Percentiles rank a stretch among this genome's conserved stretches.
Conservation (phyloP, 2,113 vertebrate species). For the Noturus placidus region DNA sequence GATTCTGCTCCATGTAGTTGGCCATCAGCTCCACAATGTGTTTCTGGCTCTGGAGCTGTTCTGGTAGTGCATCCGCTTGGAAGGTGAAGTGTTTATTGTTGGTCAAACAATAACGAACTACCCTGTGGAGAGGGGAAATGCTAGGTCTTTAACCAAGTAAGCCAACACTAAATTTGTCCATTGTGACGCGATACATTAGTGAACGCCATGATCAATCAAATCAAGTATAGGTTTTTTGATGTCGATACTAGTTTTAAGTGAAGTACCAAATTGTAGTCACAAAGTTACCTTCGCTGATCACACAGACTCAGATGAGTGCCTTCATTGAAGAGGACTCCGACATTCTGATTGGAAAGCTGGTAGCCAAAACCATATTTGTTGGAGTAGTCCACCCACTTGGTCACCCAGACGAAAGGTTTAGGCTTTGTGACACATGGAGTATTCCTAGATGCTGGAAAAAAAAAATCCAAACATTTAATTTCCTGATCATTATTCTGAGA, state of each 20-base stretch:
- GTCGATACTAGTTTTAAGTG: not conserved
- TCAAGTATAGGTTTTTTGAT: not conserved
- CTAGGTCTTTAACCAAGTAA: not conserved
- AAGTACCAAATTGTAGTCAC: not conserved
- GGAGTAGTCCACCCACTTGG: slow-evolving; percentile 98
- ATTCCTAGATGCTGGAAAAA: slow-evolving; percentile 79
- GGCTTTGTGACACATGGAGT: slow-evolving; percentile 84
- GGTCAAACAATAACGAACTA: slow-evolving; percentile 88
- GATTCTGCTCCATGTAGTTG: slow-evolving; percentile 94
- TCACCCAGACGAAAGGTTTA: slow-evolving; percentile 93
- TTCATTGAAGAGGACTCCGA: slow-evolving; percentile 93
- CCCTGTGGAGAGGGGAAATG: slow-evolving; percentile 66
- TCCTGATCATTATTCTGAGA: not conserved
- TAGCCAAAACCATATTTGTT: slow-evolving; percentile 98
- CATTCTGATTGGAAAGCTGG: slow-evolving; percentile 91
- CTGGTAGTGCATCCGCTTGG: slow-evolving; percentile 76
- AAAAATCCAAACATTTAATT: not conserved
- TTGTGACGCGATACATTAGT: not conserved
- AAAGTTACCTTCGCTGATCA: slow-evolving; percentile 82
- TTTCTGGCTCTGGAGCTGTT: slow-evolving; percentile 87
- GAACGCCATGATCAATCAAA: not conserved
- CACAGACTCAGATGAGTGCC: slow-evolving; percentile 92
- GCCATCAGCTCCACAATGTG: slow-evolving; percentile 87
- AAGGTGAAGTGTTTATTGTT: slow-evolving; percentile 91
- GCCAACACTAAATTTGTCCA: not conserved